Evolutionary conservation across 2,797 vertebrate genomes (phyloP).

Genomic region (Ctenopoma kingsleyae): DNA sequence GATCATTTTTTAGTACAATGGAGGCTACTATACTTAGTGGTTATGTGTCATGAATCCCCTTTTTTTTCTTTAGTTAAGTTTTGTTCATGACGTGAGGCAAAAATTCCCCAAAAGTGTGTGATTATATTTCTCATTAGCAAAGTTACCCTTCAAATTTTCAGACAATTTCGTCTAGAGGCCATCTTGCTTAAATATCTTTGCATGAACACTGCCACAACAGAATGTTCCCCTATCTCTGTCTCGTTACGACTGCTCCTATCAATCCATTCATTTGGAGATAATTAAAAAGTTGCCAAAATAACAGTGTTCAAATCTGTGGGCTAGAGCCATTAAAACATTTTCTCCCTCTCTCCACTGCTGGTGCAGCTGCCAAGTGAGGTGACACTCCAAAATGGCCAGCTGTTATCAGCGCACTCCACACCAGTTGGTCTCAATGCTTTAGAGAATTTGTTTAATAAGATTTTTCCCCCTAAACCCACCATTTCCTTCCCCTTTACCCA

Average conservation of each 20-base stretch:
- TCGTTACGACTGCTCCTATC: slow-evolving; percentile 59
- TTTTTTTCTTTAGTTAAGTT: slow-evolving; percentile 22
- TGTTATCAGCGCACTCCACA: slow-evolving; percentile 86
- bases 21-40: background rate
- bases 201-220: slow-evolving; percentile 39
- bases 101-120: slow-evolving; percentile 14
- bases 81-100: background rate
- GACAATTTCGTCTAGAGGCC: slow-evolving; percentile 57
- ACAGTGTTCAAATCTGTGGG: slow-evolving; percentile 71
- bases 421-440: slow-evolving; percentile 84
- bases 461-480: slow-evolving; percentile 62
- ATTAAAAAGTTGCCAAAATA: slow-evolving; percentile 83
- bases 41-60: slow-evolving; percentile 1
- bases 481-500: slow-evolving; percentile 55
- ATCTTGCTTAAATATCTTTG: slow-evolving; percentile 61
- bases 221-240: slow-evolving; percentile 52
- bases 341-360: slow-evolving; percentile 57
- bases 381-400: slow-evolving; percentile 82
- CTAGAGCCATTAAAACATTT: slow-evolving; percentile 72
- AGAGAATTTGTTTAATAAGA: slow-evolving; percentile 85
- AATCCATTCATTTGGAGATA: slow-evolving; percentile 82
- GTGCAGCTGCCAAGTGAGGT: slow-evolving; percentile 76
- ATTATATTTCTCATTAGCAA: slow-evolving; percentile 63
- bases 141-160: slow-evolving; percentile 55
- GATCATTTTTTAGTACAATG: background rate